Base-by-base conservation (phyloP, 2,797 vertebrate genomes). In the Cetoscarus ocellatus region DNA sequence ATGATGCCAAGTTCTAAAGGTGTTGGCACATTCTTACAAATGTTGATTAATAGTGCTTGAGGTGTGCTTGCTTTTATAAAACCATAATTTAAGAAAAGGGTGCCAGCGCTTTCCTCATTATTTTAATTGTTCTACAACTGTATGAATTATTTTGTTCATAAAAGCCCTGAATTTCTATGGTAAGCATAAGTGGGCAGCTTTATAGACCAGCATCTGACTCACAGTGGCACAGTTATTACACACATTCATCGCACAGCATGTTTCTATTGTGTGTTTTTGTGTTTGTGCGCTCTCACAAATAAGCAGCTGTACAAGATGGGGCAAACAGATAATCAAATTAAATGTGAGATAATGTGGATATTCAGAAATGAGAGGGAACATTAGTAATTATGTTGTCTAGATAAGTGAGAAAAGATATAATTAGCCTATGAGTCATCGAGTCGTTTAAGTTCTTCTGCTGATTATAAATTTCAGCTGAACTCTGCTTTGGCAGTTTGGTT, bases 381-480 rank as follows among this genome's bases (percentile, higher is more conserved):
- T 73, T 45, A 61, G 67, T 60, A 75, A 73, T 82, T 51, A 82
- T 64, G 50, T 66, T 80, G 69, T 82, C 75, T 61, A 77, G 75
- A 67, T 69, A 72, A 80, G 47, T 65, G 49, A 72, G 56, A 56
- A 64, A 77, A 74, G 34, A 75, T 80, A 53, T 50, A 78, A 89
- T 91, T 85, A 79, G 61, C 43, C 35, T 18, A 39, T 75, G 80
- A 85, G 73, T 85, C 71, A 76, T 39, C 7, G 13, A 48, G 52
- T 48, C 4, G 64, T 68, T 75, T 61, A 14, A 54, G 55, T 74
- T 63, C 65, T 78, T 84, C 69, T 53, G 40, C 48, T 68, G 58
- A 76, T 77, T 68, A 18, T 50, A 64, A 63, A 54, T 55, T 67
- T 82, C 18, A 61, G 57, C 47, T 59, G 60, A 70, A 43, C 54